Evolutionary conservation across 2,888 invertebrate genomes (phyloP).

Genomic region (Argyresthia albistria): DNA sequence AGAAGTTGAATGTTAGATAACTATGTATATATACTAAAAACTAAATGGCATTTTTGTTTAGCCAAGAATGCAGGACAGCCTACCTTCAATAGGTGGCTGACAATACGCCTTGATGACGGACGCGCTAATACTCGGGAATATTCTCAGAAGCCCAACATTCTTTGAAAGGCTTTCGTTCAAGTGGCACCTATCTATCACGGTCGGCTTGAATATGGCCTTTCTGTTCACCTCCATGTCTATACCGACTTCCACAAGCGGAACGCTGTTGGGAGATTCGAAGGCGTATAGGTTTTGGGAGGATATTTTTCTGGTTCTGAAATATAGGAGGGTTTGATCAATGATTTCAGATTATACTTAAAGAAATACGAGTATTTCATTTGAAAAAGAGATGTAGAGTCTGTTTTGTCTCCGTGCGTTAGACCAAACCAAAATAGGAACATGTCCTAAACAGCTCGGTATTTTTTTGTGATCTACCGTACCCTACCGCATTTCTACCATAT

Average conservation of each 20-base stretch:
- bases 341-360: too few relatives aligned
- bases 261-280: conserved; percentile 90
- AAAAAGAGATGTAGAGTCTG: too few relatives aligned
- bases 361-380: too few relatives aligned
- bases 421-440: too few relatives aligned
- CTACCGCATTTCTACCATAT: too few relatives aligned
- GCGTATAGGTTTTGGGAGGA: conserved; percentile 82
- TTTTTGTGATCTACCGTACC: too few relatives aligned
- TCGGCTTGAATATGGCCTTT: conserved; percentile 54
- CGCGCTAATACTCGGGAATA: conserved; percentile 93
- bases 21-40: too few relatives aligned
- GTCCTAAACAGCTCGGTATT: too few relatives aligned
- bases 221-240: conserved; percentile 80
- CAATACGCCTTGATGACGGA: conserved; percentile 81
- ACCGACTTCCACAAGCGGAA: conserved; percentile 86
- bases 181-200: conserved; percentile 70
- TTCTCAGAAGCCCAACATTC: conserved; percentile 87
- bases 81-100: conserved; percentile 80
- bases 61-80: background rate
- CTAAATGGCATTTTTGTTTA: too few relatives aligned
- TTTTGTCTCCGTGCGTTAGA: too few relatives aligned
- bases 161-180: conserved; percentile 83
- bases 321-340: background rate
- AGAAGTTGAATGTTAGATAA: too few relatives aligned
- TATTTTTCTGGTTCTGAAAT: conserved; percentile 78